A percentile compares a stretch with the other conserved stretches of the same genome.
These are phyloP conservation scores for Drosophila orosa DNA, from an alignment of 1,140 invertebrate species.

Conservation along the genomic window DNA sequence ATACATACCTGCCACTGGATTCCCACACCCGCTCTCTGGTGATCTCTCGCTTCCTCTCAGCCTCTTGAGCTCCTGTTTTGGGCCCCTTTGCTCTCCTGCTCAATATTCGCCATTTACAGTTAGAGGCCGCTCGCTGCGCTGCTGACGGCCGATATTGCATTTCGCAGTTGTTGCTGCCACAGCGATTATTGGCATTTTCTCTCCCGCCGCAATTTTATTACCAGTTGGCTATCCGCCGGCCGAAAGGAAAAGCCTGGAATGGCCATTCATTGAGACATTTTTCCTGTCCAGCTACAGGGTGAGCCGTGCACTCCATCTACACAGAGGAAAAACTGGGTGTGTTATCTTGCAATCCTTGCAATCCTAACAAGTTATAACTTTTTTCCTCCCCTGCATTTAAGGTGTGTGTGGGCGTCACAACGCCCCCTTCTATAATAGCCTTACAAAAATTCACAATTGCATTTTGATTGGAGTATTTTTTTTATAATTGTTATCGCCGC, in stretches of 20 bases:
- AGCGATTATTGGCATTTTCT: slow-evolving; percentile 43
- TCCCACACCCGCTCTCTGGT: slow-evolving; percentile 44
- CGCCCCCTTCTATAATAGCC: slow-evolving; percentile 28
- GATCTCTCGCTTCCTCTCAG: slow-evolving; percentile 30
- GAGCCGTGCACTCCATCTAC: slow-evolving; percentile 20
- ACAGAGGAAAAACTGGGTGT: background rate
- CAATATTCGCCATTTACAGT: slow-evolving; percentile 67
- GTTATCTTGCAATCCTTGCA: background rate
- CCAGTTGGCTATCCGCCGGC: slow-evolving; percentile 46
- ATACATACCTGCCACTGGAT: slow-evolving; percentile 29
- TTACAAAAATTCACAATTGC: slow-evolving; percentile 38
- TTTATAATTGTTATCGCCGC: slow-evolving; percentile 47
- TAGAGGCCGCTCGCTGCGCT: slow-evolving; percentile 52
- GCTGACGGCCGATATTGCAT: slow-evolving; percentile 34
- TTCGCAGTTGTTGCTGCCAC: slow-evolving; percentile 19
- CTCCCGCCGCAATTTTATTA: slow-evolving; percentile 42
- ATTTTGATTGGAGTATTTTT: slow-evolving; percentile 42
- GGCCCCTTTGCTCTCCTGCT: slow-evolving; percentile 15
- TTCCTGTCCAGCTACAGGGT: slow-evolving; percentile 42
- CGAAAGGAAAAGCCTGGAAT: slow-evolving; percentile 49
- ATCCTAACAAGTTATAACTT: background rate
- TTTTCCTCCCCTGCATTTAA: slow-evolving; percentile 1
- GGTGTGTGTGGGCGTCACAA: slow-evolving; percentile 28
- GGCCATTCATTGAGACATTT: slow-evolving; percentile 66
- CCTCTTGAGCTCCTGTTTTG: slow-evolving; percentile 27